Base-by-base conservation (phyloP, 2,797 vertebrate genomes). In the Cygnus olor region DNA sequence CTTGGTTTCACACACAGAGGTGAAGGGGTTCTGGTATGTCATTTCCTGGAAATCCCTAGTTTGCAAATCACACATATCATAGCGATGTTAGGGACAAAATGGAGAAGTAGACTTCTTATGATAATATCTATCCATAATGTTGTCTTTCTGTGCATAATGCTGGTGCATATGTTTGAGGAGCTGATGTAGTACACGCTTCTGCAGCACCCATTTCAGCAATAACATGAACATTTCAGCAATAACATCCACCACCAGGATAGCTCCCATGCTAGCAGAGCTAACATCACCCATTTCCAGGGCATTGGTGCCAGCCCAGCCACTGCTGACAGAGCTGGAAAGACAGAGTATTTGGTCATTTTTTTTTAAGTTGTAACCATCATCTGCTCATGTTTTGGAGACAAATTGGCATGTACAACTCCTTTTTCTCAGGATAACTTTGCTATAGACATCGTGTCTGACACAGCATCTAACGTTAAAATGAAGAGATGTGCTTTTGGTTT, bases 111-210 rank as follows among this genome's bases (percentile, higher is more conserved):
- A 16, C 2, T 64, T 25, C 40, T 58, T 56, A 9, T 34, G 18
- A 54, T 19, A 42, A 8, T 8, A 21, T 5, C 22, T 73, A 24
- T 42, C 54, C 34, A 3, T 15, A 36, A 6, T 0, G 0, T 9
- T 30, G 7, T 53, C 28, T 34, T 42, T 36, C 71, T 25, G 42
- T 6, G 25, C 47, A 15, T 15, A n/a, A 21, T 0, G 0, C 25
- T 42, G 51, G 14, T 1, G 0, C 22, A 7, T 11, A 9, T 2
- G 0, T 42, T 38, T 49, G 18, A 36, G 57, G 66, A 61, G 45
- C 9, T 1, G 1, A 13, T 6, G 24, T 8, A 7, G 9, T 1
- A 0, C 53, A 1, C 5, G 11, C 7, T 2, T 54, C 53, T 86
- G 49, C 49, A 77, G 34, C 8, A 28, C 11, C 8, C 0, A 0